These are phyloP conservation scores for Seladonia tumulorum DNA, from an alignment of 2,888 invertebrate genomes.

Conservation along the genomic window DNA sequence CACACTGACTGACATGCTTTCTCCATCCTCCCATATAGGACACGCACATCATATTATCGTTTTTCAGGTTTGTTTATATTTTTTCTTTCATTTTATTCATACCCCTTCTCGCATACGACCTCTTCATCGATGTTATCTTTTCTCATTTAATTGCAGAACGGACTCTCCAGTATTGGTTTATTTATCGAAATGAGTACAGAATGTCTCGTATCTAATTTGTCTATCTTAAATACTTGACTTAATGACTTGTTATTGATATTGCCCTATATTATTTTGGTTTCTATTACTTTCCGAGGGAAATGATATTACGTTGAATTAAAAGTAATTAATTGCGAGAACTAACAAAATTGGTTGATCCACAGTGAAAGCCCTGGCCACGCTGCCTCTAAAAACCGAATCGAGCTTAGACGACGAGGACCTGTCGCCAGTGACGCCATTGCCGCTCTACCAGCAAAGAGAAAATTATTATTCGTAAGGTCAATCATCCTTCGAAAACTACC, in stretches of 20 bases:
- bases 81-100: slow-evolving; percentile 71
- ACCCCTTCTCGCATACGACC: not conserved
- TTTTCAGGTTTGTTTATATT: slow-evolving; percentile 83
- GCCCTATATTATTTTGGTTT: not conserved
- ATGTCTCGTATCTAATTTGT: too few relatives aligned
- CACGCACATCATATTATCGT: slow-evolving; percentile 79
- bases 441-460: slow-evolving; percentile 94
- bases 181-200: not conserved
- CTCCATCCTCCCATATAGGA: slow-evolving; percentile 80
- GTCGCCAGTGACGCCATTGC: slow-evolving; percentile 92
- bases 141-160: not conserved
- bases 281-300: not conserved
- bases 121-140: slow-evolving; percentile 13
- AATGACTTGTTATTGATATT: not conserved
- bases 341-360: slow-evolving; percentile 63
- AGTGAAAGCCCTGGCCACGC: slow-evolving; percentile 92
- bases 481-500: not conserved
- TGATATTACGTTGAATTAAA: not conserved
- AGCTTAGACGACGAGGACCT: slow-evolving; percentile 89
- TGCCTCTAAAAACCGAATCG: slow-evolving; percentile 86
- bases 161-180: not conserved
- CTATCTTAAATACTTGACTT: not conserved
- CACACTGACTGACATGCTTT: slow-evolving; percentile 82
- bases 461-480: slow-evolving; percentile 88
- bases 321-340: not conserved